Conservation (phyloP, 2,797 vertebrate species). For the Myiotriccus ornatus region DNA sequence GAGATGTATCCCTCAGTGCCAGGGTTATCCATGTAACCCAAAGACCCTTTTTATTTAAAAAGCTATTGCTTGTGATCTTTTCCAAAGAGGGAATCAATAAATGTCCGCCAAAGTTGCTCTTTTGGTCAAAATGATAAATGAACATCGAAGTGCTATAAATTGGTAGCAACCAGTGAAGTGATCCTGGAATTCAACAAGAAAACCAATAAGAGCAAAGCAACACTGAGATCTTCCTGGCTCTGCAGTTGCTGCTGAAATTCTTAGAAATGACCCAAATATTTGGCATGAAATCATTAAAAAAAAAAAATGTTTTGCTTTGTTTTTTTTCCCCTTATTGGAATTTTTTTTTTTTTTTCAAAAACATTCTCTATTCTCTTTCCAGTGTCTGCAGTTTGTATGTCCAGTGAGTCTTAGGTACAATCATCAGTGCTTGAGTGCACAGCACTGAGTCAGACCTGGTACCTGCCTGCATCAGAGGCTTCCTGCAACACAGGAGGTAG, state of each 20-base stretch:
- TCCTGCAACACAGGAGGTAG: neutral
- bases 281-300: neutral
- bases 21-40: constrained; percentile 55
- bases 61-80: constrained; percentile 56
- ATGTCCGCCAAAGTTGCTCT: constrained; percentile 60
- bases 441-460: neutral
- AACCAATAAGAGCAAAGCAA: constrained; percentile 5
- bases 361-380: neutral
- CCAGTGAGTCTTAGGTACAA: neutral
- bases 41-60: constrained; percentile 59
- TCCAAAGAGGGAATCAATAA: constrained; percentile 72
- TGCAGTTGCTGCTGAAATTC: neutral
- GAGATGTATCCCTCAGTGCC: constrained; percentile 7
- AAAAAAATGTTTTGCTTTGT: neutral
- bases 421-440: neutral
- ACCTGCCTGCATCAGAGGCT: neutral
- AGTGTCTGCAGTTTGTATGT: neutral
- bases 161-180: constrained; percentile 10
- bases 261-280: neutral
- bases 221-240: neutral
- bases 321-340: neutral
- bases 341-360: neutral
- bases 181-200: constrained; percentile 32
- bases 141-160: constrained; percentile 35
- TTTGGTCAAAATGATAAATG: constrained; percentile 66